Conservation (phyloP, 2,113 vertebrate genomes). For the Seriola dumerili region DNA sequence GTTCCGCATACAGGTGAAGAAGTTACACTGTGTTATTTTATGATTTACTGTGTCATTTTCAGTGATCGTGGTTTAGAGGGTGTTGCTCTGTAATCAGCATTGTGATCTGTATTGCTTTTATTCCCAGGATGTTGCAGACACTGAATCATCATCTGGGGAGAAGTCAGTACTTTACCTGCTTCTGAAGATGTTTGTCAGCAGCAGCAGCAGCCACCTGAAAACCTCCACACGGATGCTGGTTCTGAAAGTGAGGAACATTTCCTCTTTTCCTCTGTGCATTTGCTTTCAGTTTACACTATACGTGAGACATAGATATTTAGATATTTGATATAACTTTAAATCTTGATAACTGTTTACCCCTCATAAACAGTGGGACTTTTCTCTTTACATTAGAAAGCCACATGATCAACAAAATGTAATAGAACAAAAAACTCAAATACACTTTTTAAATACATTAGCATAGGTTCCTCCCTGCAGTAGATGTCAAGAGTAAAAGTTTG, state of each 20-base stretch:
- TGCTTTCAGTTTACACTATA: background rate
- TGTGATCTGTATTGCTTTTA: background rate
- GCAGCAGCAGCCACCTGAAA: constrained; percentile 86
- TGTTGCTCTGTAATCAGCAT: background rate
- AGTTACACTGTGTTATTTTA: background rate
- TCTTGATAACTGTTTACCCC: background rate
- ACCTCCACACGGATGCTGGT: constrained; percentile 89
- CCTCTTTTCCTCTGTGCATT: background rate
- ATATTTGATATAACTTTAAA: background rate
- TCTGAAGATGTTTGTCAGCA: constrained; percentile 95
- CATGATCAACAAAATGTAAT: background rate
- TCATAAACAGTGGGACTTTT: background rate
- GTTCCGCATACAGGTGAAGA: constrained; percentile 92
- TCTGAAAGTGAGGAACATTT: constrained; percentile 87
- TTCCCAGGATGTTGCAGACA: constrained; percentile 83
- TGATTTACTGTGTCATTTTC: background rate
- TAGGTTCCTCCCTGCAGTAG: background rate
- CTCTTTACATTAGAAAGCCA: background rate
- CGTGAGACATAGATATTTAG: background rate
- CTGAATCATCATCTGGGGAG: constrained; percentile 83
- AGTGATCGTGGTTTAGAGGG: background rate
- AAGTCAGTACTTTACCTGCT: constrained; percentile 93
- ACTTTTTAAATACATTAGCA: background rate
- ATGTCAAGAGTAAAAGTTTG: background rate
- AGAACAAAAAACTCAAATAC: background rate